Evolutionary conservation across 2,888 invertebrate species (phyloP), one percentile per base, ranked within the genome.

Genomic region (Meghimatium bilineatum): DNA sequence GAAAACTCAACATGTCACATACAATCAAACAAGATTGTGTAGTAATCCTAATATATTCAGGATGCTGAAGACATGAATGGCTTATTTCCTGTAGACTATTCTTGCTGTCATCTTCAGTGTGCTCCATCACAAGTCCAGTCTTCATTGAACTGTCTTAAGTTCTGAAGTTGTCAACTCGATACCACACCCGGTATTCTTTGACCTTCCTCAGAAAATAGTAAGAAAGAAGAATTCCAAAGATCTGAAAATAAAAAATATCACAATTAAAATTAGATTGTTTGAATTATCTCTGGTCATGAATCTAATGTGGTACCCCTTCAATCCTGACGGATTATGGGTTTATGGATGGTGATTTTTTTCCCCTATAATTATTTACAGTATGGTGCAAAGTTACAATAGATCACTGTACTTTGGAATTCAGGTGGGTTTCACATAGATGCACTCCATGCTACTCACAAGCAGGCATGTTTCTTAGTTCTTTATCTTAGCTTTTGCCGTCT

Each of bases 151-250:
- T 2, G 17, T 49, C 60, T 56, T 66, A 81, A 38, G 77, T 76
- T 44, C 84, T 76, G 83, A 80, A 85, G 74, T 66, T 66, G 32
- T 87, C 90, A 44, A 91, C 91, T 63, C 91, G 83, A 83, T 89
- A 91, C 89, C 91, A 90, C 80, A 89, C 88, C 38, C 90, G 86
- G 82, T 90, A 88, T 74, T 92, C 91, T 34, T 88, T 88, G 3
- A 92, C 90, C 72, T 89, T 90, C 32, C 90, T 88, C 71, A 91
- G 87, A 78, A 92, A 91, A 86, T 88, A 90, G 85, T 91, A 92
- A 1, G 90, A 90, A 80, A 92, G 85, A 80, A 92, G 87, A 63
- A 92, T 90, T n/a, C 91, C 91, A 81, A 92, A 89, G 49, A 92
- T 89, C 92, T 92, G 90, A 36, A 87, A 87, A 74, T 20, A 6